Evolutionary conservation across 2,888 invertebrate genomes (phyloP).

Genomic region (Ferrisia virgata): DNA sequence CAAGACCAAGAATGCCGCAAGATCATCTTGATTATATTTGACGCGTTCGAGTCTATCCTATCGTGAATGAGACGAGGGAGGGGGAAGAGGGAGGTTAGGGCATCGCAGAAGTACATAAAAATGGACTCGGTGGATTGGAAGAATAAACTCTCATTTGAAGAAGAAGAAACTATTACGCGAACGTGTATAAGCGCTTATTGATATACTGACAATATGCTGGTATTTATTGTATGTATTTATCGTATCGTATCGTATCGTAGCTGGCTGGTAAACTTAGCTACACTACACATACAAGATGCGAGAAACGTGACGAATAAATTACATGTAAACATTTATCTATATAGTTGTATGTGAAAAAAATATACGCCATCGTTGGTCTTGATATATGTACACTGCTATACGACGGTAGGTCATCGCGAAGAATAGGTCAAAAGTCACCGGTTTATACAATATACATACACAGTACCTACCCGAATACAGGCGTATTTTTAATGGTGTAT

Average conservation of each 20-base stretch:
- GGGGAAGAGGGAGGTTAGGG: background rate
- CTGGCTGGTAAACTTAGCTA: background rate
- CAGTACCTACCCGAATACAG: too few species aligned
- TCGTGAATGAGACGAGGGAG: background rate
- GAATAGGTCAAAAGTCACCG: background rate
- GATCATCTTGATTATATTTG: background rate
- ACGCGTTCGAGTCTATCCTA: background rate
- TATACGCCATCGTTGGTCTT: background rate
- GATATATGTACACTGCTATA: too few species aligned
- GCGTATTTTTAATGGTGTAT: too few species aligned
- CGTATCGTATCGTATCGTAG: background rate
- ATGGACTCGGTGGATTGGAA: background rate
- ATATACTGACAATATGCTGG: background rate
- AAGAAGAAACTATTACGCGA: conserved; percentile 2
- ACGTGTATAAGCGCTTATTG: background rate
- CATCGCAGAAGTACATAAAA: too few species aligned
- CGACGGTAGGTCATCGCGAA: background rate
- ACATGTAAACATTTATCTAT: too few species aligned
- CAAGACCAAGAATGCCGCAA: conserved; percentile 20
- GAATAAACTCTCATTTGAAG: background rate
- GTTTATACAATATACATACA: background rate
- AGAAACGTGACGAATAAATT: conserved; percentile 29
- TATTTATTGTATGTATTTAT: background rate
- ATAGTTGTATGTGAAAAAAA: background rate
- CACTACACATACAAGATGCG: too few species aligned